Percentiles rank a stretch among this genome's conserved stretches.
These are phyloP conservation scores for Euplexia lucipara DNA, from an alignment of 2,888 invertebrate genomes.

Conservation along the genomic window DNA sequence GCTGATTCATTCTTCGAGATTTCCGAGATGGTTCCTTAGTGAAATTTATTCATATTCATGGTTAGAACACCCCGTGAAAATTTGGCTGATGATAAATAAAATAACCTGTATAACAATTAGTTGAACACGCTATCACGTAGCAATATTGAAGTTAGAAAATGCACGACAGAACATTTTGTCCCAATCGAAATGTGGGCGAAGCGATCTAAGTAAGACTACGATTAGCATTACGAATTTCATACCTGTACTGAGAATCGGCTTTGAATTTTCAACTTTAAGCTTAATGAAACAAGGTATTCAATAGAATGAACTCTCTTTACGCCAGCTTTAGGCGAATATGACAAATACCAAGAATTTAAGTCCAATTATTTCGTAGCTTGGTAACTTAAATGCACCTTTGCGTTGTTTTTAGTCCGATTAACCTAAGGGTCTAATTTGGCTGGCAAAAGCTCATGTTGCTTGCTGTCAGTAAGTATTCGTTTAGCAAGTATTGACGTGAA, in stretches of 20 bases:
- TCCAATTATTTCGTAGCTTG: conserved; percentile 45
- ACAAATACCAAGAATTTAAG: conserved; percentile 39
- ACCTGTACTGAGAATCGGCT: background rate
- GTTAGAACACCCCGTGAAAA: no score
- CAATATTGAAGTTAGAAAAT: conserved; percentile 35
- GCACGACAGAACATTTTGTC: conserved; percentile 49
- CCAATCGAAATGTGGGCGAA: conserved; percentile 38
- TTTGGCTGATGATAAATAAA: no score
- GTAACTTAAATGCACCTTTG: conserved; percentile 59
- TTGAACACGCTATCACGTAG: conserved; percentile 31
- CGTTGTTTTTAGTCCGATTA: conserved; percentile 52
- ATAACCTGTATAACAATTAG: no score
- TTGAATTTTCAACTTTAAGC: conserved; percentile 30
- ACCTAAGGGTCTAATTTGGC: conserved; percentile 54
- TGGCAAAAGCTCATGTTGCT: conserved; percentile 58
- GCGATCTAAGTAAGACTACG: conserved; percentile 46
- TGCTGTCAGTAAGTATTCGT: conserved; percentile 62
- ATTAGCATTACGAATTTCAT: conserved; percentile 52
- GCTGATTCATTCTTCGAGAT: no score
- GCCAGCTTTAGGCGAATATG: conserved; percentile 26
- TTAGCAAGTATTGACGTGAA: conserved; percentile 54
- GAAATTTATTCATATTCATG: no score
- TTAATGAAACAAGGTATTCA: conserved; percentile 3
- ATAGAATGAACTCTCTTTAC: background rate
- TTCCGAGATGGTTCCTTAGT: no score